phyloP scores from a whole-genome alignment of 2,888 invertebrate genomes.

The Galeopsomyia nigrocyanea region DNA sequence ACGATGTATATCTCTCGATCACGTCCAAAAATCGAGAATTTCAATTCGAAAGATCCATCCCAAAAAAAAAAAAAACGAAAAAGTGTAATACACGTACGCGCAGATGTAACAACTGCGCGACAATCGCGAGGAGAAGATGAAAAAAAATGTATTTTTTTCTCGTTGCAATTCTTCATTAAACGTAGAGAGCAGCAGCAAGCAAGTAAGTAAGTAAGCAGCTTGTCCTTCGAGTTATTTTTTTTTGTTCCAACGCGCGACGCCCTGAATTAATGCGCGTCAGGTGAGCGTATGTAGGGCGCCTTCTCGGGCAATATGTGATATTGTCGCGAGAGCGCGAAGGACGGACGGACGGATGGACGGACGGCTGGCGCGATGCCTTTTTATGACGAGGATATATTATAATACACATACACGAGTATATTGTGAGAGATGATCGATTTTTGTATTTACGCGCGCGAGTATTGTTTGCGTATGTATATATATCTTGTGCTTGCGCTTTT shows the following conservation, averaged over 20 bases:
- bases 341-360: constrained; percentile 4
- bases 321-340: constrained; percentile 9
- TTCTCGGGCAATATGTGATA: background rate
- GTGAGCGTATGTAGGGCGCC: constrained; percentile 28
- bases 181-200: constrained; percentile 15
- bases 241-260: constrained; percentile 2
- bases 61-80: background rate
- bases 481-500: no score
- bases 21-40: constrained; percentile 6
- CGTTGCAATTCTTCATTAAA: constrained; percentile 38
- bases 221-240: constrained; percentile 6
- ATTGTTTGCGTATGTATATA: no score
- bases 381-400: background rate
- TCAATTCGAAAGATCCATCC: background rate
- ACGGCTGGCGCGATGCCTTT: background rate
- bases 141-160: constrained; percentile 7
- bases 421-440: background rate
- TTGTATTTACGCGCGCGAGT: no score
- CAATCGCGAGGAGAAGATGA: constrained; percentile 2
- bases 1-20: background rate
- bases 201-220: background rate
- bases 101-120: background rate
- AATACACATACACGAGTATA: background rate
- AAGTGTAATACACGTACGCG: background rate
- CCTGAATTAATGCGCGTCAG: constrained; percentile 42